phyloP scores from a whole-genome alignment of 2,888 invertebrate species.

The Malthinus flaveolus region DNA sequence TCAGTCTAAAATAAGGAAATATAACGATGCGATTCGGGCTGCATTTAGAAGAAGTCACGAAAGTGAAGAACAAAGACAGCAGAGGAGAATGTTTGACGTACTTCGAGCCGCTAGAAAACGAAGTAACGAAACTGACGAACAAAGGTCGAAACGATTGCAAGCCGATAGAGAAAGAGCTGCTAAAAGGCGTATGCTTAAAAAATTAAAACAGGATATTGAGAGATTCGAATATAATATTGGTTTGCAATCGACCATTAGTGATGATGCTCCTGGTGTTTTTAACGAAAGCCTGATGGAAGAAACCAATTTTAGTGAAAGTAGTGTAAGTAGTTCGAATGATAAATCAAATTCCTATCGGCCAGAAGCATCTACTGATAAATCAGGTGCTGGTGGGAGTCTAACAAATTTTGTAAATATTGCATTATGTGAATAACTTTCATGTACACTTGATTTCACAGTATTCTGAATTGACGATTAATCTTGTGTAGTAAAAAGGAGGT shows the following conservation, averaged over 20 bases:
- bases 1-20: slow-evolving; percentile 22
- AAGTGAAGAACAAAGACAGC: slow-evolving; percentile 15
- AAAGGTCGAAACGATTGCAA: slow-evolving; percentile 17
- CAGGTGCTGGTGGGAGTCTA: neutral
- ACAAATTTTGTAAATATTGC: neutral
- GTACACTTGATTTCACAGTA: too few relatives aligned
- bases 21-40: slow-evolving; percentile 27
- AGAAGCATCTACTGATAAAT: neutral
- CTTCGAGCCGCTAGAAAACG: slow-evolving; percentile 23
- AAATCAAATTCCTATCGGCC: neutral
- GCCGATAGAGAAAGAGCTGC: slow-evolving; percentile 27
- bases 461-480: too few relatives aligned
- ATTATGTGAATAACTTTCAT: too few relatives aligned
- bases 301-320: neutral
- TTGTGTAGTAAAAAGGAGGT: too few relatives aligned
- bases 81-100: slow-evolving; percentile 22
- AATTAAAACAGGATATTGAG: slow-evolving; percentile 2
- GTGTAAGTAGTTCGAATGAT: slow-evolving; percentile 1
- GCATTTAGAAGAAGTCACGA: slow-evolving; percentile 23
- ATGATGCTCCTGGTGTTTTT: neutral
- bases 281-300: neutral
- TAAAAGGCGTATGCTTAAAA: slow-evolving; percentile 20
- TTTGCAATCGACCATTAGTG: neutral
- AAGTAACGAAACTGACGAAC: slow-evolving; percentile 21
- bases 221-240: neutral